Conservation (phyloP, 2,888 invertebrate genomes). For the Cheilosia pagana region DNA sequence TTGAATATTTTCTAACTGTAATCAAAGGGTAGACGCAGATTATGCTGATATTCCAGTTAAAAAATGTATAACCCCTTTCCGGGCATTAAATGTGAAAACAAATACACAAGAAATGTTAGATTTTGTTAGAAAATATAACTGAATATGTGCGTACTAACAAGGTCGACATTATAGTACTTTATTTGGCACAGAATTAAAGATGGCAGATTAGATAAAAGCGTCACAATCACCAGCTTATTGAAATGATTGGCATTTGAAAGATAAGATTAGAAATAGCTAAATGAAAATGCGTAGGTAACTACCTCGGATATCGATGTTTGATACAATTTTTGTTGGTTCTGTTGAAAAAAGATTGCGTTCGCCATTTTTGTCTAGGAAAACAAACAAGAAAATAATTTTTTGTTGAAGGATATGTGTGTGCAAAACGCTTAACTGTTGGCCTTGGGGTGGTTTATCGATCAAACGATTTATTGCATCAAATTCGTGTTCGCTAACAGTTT, state of each 20-base stretch:
- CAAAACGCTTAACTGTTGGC: no score
- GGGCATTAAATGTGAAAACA: conserved; percentile 5
- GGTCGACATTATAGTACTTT: conserved; percentile 9
- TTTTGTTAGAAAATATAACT: neutral
- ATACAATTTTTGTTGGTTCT: no score
- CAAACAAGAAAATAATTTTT: no score
- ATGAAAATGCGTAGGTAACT: conserved; percentile 1
- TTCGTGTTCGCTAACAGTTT: no score
- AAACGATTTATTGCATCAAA: no score
- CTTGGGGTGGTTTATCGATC: no score
- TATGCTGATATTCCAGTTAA: conserved; percentile 5
- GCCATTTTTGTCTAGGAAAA: no score
- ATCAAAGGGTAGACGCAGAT: neutral
- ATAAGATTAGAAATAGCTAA: conserved; percentile 43
- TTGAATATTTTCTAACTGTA: neutral
- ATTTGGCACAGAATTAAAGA: conserved; percentile 2
- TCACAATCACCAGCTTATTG: conserved; percentile 16
- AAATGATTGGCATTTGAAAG: conserved; percentile 7
- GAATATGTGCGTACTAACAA: neutral
- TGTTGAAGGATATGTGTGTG: no score
- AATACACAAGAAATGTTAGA: neutral
- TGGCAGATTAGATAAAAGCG: conserved; percentile 40
- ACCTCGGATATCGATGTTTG: no score
- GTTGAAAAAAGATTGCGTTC: no score
- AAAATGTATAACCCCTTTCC: conserved; percentile 21